Evolutionary conservation across 2,888 invertebrate species (phyloP).

Genomic region (Pycnomerus fuliginosus): DNA sequence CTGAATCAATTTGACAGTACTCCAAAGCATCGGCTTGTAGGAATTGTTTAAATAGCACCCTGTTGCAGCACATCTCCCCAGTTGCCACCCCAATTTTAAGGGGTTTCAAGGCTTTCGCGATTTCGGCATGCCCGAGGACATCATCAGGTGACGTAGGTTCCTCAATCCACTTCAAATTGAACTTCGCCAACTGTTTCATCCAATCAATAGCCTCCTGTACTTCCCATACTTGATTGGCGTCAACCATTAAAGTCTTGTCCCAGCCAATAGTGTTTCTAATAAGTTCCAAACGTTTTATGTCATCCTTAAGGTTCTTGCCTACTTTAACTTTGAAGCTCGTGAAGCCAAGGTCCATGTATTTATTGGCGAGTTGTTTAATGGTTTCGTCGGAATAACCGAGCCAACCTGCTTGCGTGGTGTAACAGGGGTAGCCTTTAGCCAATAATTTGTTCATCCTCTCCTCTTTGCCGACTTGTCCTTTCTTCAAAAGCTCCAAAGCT

Average conservation of each 20-base stretch:
- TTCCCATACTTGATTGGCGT: constrained; percentile 89
- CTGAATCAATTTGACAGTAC: constrained; percentile 89
- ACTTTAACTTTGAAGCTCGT: constrained; percentile 88
- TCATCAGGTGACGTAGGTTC: constrained; percentile 94
- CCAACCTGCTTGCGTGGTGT: constrained; percentile 87
- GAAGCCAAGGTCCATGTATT: constrained; percentile 74
- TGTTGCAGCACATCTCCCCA: constrained; percentile 90
- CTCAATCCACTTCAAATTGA: constrained; percentile 85
- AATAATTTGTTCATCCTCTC: constrained; percentile 64
- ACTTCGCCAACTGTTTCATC: constrained; percentile 75
- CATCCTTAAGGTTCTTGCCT: constrained; percentile 76
- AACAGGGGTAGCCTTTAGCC: constrained; percentile 76
- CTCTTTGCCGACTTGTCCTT: constrained; percentile 59
- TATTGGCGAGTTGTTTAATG: constrained; percentile 67
- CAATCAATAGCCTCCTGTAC: constrained; percentile 81
- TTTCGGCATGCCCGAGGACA: constrained; percentile 79
- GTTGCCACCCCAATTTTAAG: constrained; percentile 84
- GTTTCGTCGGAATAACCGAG: constrained; percentile 80
- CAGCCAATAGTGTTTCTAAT: constrained; percentile 77
- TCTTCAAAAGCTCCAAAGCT: constrained; percentile 69
- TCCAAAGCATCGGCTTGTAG: constrained; percentile 77
- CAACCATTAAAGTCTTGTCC: constrained; percentile 78
- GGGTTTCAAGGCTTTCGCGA: constrained; percentile 71
- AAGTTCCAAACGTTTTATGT: constrained; percentile 68
- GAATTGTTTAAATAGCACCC: constrained; percentile 91